phyloP scores from a whole-genome alignment of 1,140 invertebrate genomes.

The Drosophila willistoni region DNA sequence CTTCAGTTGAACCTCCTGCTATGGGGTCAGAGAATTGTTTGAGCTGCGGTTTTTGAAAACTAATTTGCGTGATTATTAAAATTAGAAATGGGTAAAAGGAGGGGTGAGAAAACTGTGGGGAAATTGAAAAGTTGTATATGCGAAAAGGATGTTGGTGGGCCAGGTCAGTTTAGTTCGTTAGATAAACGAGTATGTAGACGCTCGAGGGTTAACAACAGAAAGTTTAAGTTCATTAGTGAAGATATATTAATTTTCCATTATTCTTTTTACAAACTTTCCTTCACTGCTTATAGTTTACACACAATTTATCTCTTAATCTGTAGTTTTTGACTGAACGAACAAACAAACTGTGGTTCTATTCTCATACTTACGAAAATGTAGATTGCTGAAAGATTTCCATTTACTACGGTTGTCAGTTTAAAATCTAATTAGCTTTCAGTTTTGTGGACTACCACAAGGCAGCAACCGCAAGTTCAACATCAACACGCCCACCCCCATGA shows the following conservation, averaged over 20 bases:
- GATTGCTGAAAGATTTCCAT: constrained; percentile 52
- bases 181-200: neutral
- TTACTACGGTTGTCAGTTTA: constrained; percentile 59
- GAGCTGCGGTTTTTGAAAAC: constrained; percentile 73
- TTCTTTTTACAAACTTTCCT: constrained; percentile 5
- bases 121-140: constrained; percentile 37
- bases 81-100: constrained; percentile 30
- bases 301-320: constrained; percentile 6
- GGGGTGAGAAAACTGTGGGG: neutral
- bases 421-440: constrained; percentile 74
- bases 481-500: constrained; percentile 41
- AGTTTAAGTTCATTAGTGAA: constrained; percentile 3
- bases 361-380: constrained; percentile 9
- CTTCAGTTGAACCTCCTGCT: constrained; percentile 15
- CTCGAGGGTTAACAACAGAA: neutral
- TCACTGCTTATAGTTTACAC: neutral
- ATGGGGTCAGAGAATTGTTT: constrained; percentile 37
- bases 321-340: neutral
- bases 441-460: constrained; percentile 51
- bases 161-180: constrained; percentile 25
- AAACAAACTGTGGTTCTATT: neutral
- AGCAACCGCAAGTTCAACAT: constrained; percentile 27
- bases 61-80: constrained; percentile 81
- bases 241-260: constrained; percentile 1
- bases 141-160: constrained; percentile 33